phyloP scores from a whole-genome alignment of 2,888 invertebrate genomes.

The Temnothorax rugatulus region DNA sequence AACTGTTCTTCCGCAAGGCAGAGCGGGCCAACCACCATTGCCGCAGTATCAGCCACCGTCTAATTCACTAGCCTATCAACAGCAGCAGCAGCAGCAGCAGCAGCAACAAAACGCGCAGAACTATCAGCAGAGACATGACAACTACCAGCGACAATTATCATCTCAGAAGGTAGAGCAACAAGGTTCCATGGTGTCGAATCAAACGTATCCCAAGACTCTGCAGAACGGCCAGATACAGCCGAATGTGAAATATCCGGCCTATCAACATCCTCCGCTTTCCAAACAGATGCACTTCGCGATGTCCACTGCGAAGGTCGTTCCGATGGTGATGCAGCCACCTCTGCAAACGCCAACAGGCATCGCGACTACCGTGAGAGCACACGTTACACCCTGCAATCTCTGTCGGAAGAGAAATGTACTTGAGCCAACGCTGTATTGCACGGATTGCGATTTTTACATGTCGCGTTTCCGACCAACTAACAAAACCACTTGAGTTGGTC shows the following conservation, averaged over 20 bases:
- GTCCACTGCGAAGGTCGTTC: constrained; percentile 90
- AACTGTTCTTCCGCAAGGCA: constrained; percentile 75
- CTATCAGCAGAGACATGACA: constrained; percentile 72
- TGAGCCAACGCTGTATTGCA: constrained; percentile 93
- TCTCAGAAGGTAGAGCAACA: constrained; percentile 86
- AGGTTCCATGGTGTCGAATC: constrained; percentile 80
- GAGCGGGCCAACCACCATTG: constrained; percentile 82
- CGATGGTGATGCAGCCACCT: constrained; percentile 87
- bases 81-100: constrained; percentile 84
- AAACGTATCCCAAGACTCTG: constrained; percentile 82
- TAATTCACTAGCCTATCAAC: constrained; percentile 82
- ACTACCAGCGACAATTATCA: constrained; percentile 81
- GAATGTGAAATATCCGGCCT: constrained; percentile 87
- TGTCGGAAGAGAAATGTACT: constrained; percentile 94
- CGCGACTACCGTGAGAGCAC: constrained; percentile 86
- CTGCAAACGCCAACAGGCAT: constrained; percentile 63
- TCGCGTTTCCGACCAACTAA: constrained; percentile 92
- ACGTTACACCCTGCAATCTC: constrained; percentile 91
- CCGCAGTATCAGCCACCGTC: constrained; percentile 86
- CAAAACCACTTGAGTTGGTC: constrained; percentile 75
- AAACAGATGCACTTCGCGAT: constrained; percentile 91
- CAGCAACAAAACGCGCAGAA: constrained; percentile 76
- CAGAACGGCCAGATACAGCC: constrained; percentile 83
- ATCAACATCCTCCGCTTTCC: constrained; percentile 89
- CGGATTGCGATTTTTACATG: constrained; percentile 97